Evolutionary conservation across 2,797 vertebrate genomes (phyloP).

Genomic region (Brachymystax lenok): DNA sequence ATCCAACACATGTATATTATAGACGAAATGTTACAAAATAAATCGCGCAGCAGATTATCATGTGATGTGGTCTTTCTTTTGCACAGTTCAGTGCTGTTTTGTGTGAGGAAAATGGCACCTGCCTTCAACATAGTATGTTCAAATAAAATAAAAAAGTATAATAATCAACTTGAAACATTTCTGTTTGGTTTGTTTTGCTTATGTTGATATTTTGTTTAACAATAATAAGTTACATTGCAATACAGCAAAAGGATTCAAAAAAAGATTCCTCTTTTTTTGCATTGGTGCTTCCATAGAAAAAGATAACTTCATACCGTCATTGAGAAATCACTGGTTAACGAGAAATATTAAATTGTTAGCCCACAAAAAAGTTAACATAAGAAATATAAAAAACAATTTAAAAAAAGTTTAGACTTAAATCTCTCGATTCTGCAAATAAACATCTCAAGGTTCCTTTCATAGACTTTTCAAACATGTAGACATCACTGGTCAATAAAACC

Average conservation of each 20-base stretch:
- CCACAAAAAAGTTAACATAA: neutral
- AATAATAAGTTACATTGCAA: conserved; percentile 55
- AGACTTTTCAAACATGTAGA: conserved; percentile 40
- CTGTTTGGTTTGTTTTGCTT: neutral
- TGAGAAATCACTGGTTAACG: conserved; percentile 31
- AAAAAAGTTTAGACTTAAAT: neutral
- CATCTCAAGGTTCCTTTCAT: neutral
- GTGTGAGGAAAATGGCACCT: neutral
- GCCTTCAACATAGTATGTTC: neutral
- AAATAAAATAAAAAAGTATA: neutral
- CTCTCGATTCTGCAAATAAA: neutral
- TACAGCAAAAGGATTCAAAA: conserved; percentile 4
- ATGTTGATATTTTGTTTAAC: conserved; percentile 36
- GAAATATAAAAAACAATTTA: neutral
- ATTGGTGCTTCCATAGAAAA: conserved; percentile 58
- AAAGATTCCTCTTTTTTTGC: conserved; percentile 54
- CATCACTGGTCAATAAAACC: conserved; percentile 55
- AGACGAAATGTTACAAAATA: no score
- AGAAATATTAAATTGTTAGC: conserved; percentile 32
- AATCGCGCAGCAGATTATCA: no score
- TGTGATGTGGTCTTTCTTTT: neutral
- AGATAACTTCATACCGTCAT: conserved; percentile 29
- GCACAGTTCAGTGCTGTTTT: neutral
- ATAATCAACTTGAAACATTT: neutral
- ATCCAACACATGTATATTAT: no score